A percentile compares a stretch with the other conserved stretches of the same genome.
These are phyloP conservation scores for Sphaeridia pumilis DNA, from an alignment of 2,888 invertebrate genomes.

Conservation along the genomic window DNA sequence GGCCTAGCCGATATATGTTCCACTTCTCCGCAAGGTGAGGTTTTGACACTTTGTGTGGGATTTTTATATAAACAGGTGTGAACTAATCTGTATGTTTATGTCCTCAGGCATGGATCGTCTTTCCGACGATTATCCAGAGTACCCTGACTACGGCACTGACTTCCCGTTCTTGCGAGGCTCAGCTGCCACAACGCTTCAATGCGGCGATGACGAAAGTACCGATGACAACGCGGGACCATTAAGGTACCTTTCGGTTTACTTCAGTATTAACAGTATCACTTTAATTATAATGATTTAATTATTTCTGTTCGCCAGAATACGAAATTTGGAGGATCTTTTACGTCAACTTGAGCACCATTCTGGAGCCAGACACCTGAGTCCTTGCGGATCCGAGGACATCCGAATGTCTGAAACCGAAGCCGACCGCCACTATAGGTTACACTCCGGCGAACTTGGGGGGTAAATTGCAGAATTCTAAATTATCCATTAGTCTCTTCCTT, in stretches of 20 bases:
- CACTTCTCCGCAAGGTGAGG: constrained; percentile 47
- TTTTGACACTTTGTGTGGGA: too few relatives aligned
- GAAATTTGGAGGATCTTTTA: constrained; percentile 82
- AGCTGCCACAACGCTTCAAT: constrained; percentile 33
- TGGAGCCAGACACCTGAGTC: constrained; percentile 59
- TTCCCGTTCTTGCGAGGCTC: constrained; percentile 35
- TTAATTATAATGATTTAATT: neutral
- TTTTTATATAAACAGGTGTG: too few relatives aligned
- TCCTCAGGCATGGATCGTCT: constrained; percentile 28
- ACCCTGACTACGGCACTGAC: constrained; percentile 36
- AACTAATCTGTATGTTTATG: too few relatives aligned
- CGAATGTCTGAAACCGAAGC: constrained; percentile 75
- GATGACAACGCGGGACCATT: constrained; percentile 35
- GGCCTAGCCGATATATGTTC: constrained; percentile 42
- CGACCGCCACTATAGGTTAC: constrained; percentile 74
- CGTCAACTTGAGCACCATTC: constrained; percentile 78
- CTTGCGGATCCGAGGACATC: constrained; percentile 81
- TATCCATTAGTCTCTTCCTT: constrained; percentile 1
- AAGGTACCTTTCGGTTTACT: constrained; percentile 20
- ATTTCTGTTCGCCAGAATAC: constrained; percentile 49
- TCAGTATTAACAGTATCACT: neutral
- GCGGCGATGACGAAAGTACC: constrained; percentile 34
- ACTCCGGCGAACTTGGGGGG: constrained; percentile 40
- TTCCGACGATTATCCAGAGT: constrained; percentile 45
- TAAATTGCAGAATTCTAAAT: constrained; percentile 14